Percentiles rank a stretch among this genome's conserved stretches.
Conservation (phyloP, 1,140 invertebrate species). For the Aphaenogaster ashmeadi region DNA sequence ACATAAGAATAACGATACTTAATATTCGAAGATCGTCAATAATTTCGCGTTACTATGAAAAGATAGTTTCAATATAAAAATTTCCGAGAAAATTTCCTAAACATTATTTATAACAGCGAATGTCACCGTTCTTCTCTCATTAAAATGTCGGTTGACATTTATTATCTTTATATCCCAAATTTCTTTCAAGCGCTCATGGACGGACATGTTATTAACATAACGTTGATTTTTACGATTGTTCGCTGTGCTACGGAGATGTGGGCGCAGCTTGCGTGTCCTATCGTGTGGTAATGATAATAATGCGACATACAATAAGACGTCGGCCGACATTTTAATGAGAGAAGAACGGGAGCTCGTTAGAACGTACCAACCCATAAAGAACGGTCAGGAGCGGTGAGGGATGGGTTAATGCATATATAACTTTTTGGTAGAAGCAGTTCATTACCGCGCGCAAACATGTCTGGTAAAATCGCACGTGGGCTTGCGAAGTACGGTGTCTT, state of each 20-base stretch:
- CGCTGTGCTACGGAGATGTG: not conserved
- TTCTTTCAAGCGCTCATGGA: too few species aligned
- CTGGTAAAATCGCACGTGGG: constrained; percentile 53
- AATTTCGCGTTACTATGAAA: not conserved
- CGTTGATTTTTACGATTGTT: not conserved
- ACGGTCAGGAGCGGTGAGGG: constrained; percentile 55
- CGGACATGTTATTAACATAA: constrained; percentile 40
- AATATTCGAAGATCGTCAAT: not conserved
- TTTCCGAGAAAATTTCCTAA: not conserved
- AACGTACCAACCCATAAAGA: constrained; percentile 53
- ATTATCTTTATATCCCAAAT: too few species aligned
- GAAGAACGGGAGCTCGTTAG: constrained; percentile 66
- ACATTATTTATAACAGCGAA: not conserved
- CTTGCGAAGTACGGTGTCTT: constrained; percentile 20
- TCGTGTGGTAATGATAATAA: constrained; percentile 60
- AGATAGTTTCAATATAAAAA: not conserved
- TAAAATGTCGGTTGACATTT: too few species aligned
- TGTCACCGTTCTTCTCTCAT: not conserved
- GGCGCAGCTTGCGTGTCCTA: constrained; percentile 4
- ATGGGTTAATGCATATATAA: constrained; percentile 54
- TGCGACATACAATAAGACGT: constrained; percentile 71
- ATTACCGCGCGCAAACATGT: constrained; percentile 57
- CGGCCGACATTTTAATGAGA: constrained; percentile 70
- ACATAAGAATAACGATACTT: constrained; percentile 40
- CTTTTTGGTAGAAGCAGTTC: constrained; percentile 59